phyloP scores from a whole-genome alignment of 2,888 invertebrate species.

The Phaedon cochleariae region DNA sequence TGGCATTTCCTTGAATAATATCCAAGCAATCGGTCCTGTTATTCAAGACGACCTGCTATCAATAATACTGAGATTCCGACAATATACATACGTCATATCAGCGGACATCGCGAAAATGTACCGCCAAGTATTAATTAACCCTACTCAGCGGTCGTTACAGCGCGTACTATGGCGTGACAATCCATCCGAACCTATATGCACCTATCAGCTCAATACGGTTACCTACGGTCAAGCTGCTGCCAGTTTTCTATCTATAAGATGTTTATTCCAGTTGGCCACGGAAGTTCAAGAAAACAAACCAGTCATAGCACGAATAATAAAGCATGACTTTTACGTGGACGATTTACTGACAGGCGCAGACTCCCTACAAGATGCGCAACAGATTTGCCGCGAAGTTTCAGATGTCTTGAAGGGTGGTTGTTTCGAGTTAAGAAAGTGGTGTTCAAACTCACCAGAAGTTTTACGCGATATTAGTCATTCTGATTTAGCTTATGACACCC shows the following conservation, averaged over 20 bases:
- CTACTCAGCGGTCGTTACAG: conserved; percentile 29
- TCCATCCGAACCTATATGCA: conserved; percentile 22
- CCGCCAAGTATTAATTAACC: conserved; percentile 29
- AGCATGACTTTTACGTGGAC: conserved; percentile 25
- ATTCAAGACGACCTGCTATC: too few species aligned
- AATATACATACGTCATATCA: conserved; percentile 29
- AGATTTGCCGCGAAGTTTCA: conserved; percentile 23
- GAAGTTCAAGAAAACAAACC: conserved; percentile 15
- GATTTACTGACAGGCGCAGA: conserved; percentile 22
- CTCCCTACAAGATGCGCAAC: conserved; percentile 22
- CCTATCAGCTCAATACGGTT: conserved; percentile 32
- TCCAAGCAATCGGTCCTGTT: conserved; percentile 26
- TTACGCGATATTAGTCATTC: not conserved
- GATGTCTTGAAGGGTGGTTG: conserved; percentile 19
- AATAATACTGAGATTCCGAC: conserved; percentile 27
- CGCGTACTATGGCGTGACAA: conserved; percentile 30
- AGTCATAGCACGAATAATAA: too few species aligned
- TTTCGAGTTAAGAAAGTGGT: conserved; percentile 23
- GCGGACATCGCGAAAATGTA: conserved; percentile 40
- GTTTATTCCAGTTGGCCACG: conserved; percentile 12
- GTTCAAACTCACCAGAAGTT: conserved; percentile 11
- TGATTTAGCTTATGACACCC: not conserved
- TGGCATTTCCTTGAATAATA: conserved; percentile 31
- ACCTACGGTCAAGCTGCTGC: conserved; percentile 18
- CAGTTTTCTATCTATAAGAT: conserved; percentile 18